These are phyloP conservation scores for Dunckerocampus dactyliophorus DNA, from an alignment of 2,113 vertebrate species.

Conservation along the genomic window DNA sequence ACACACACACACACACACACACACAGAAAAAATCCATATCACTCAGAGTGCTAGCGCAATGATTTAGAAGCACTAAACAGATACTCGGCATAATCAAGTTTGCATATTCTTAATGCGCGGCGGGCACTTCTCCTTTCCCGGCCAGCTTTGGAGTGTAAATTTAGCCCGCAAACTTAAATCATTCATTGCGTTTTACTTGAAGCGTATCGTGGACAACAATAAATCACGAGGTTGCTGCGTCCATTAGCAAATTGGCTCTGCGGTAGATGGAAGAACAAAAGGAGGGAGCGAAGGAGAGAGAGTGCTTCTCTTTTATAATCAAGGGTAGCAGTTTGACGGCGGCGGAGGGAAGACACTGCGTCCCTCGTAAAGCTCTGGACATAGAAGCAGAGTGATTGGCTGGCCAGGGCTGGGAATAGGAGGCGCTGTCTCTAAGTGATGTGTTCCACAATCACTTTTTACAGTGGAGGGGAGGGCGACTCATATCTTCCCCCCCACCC, in stretches of 20 bases:
- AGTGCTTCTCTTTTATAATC: constrained; percentile 50
- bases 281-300: constrained; percentile 6
- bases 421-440: constrained; percentile 41
- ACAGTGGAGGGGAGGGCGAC: constrained; percentile 25
- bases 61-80: constrained; percentile 66
- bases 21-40: constrained; percentile 61
- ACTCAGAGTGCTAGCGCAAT: constrained; percentile 56
- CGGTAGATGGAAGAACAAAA: constrained; percentile 47
- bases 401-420: constrained; percentile 40
- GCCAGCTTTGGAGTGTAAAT: constrained; percentile 68
- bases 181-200: constrained; percentile 65
- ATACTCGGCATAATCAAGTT: constrained; percentile 66
- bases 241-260: constrained; percentile 74
- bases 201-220: constrained; percentile 68
- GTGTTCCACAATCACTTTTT: constrained; percentile 47
- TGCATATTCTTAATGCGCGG: constrained; percentile 64
- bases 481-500: constrained; percentile 25
- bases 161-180: constrained; percentile 64
- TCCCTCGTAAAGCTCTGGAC: constrained; percentile 51
- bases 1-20: constrained; percentile 16
- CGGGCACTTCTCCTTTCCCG: constrained; percentile 44
- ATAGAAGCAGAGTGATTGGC: constrained; percentile 47
- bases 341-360: constrained; percentile 50
- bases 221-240: constrained; percentile 73
- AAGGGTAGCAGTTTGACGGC: constrained; percentile 51